Base-by-base conservation (phyloP, 2,797 vertebrate genomes). In the Neoniphon sammara region DNA sequence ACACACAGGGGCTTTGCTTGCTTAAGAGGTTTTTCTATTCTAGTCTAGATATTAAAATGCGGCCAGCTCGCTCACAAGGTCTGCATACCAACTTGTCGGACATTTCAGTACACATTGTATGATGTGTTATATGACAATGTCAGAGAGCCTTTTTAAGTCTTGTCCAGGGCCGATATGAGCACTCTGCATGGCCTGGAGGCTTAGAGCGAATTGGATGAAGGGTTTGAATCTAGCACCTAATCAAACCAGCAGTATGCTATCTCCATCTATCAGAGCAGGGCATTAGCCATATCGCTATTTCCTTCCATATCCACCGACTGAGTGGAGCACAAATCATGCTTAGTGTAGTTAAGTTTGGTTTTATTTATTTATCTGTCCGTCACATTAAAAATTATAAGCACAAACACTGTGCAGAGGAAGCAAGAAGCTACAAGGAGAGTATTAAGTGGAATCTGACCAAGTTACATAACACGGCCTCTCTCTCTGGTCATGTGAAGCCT, bases 121-220 rank as follows among this genome's bases (percentile, higher is more conserved):
- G 57, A 59, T 39, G 57, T 59, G 57, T 59, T 25, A 23, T 5
- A 54, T 15, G 21, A 54, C 52, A 27, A 11, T 54, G 52, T 25
- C 57, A 59, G 12, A 7, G 57, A 21, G n/a, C 46, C 8, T 47
- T 21, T 73, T 31, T 66, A 66, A 54, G n/a, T 2, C 4, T 21
- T 42, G 18, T 31, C 65, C 39, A 53, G 4, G 9, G 67, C 27
- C 70, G 27, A 53, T 39, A 6, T 39, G 11, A 47, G 34, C 53
- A 36, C 27, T 39, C 11, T 10, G 14, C 17, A 27, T 66, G 39
- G 20, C 20, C 46, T 52, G 23, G 20, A 60, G 15, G 47, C 30
- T 46, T 53, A 36, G 18, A 66, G 46, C 49, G 60, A 66, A 75
- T 77, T 83, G 64, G 55, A 81, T 60, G 55, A 62, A 55, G 44